phyloP scores from a whole-genome alignment of 2,888 invertebrate species.

The Idaea biselata region DNA sequence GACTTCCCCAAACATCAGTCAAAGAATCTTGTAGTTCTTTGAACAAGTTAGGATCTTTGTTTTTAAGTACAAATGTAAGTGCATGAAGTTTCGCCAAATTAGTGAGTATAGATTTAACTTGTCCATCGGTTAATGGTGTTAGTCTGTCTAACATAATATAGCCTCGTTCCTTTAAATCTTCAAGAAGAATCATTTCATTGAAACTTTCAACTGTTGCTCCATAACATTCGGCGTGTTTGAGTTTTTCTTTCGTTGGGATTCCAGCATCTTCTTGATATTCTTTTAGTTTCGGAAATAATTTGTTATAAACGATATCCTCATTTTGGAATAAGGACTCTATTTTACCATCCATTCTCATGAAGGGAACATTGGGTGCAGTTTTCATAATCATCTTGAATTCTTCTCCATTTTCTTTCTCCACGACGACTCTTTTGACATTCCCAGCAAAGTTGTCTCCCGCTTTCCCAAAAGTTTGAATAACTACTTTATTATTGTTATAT shows the following conservation, averaged over 20 bases:
- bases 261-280: slow-evolving; percentile 32
- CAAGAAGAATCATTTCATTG: slow-evolving; percentile 45
- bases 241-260: slow-evolving; percentile 33
- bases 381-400: slow-evolving; percentile 43
- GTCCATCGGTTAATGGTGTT: slow-evolving; percentile 29
- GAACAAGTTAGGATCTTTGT: slow-evolving; percentile 33
- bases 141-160: slow-evolving; percentile 39
- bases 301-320: slow-evolving; percentile 41
- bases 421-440: slow-evolving; percentile 32
- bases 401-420: slow-evolving; percentile 24
- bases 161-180: slow-evolving; percentile 38
- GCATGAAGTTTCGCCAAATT: slow-evolving; percentile 42
- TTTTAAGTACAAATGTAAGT: slow-evolving; percentile 38
- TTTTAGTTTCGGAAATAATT: slow-evolving; percentile 39
- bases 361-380: slow-evolving; percentile 34
- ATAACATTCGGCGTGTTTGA: slow-evolving; percentile 40
- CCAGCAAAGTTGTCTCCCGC: slow-evolving; percentile 38
- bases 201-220: slow-evolving; percentile 35
- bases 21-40: slow-evolving; percentile 23
- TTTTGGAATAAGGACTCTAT: slow-evolving; percentile 34
- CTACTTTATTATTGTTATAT: slow-evolving; percentile 19
- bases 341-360: slow-evolving; percentile 20
- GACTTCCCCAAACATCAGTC: slow-evolving; percentile 20
- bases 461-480: slow-evolving; percentile 27
- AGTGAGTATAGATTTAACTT: slow-evolving; percentile 35